A percentile compares a stretch with the other conserved stretches of the same genome.
Evolutionary conservation across 2,797 vertebrate genomes (phyloP).

Genomic region (Erpetoichthys calabaricus): DNA sequence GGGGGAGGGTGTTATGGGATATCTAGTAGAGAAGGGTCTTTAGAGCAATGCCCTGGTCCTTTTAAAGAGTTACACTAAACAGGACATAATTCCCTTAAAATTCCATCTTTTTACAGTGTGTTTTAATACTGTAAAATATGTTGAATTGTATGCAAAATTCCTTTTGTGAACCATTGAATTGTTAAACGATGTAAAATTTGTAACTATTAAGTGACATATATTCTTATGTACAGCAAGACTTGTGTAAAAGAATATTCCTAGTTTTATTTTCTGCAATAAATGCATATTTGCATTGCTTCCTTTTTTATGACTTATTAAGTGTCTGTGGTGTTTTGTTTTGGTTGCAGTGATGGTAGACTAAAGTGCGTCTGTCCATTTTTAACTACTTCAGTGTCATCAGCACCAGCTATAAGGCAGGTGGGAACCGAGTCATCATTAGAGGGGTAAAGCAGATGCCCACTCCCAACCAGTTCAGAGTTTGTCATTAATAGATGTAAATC

Average conservation of each 20-base stretch:
- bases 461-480: too few relatives aligned
- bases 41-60: slow-evolving; percentile 4
- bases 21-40: too few relatives aligned
- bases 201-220: slow-evolving; percentile 55
- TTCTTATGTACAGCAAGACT: slow-evolving; percentile 45
- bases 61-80: slow-evolving; percentile 6
- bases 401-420: too few relatives aligned
- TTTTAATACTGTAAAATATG: slow-evolving; percentile 39
- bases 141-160: slow-evolving; percentile 52
- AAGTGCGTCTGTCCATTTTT: too few relatives aligned
- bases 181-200: slow-evolving; percentile 62
- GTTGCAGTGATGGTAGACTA: too few relatives aligned
- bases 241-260: slow-evolving; percentile 46
- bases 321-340: too few relatives aligned
- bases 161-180: slow-evolving; percentile 36
- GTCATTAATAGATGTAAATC: too few relatives aligned
- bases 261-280: slow-evolving; percentile 62
- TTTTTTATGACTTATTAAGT: too few relatives aligned
- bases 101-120: slow-evolving; percentile 13
- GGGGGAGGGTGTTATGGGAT: not conserved
- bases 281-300: slow-evolving; percentile 55
- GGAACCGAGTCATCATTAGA: too few relatives aligned
- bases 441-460: too few relatives aligned
- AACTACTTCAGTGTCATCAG: too few relatives aligned
- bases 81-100: slow-evolving; percentile 35